Conservation (phyloP, 2,113 vertebrate genomes). For the Corvus cornix region DNA sequence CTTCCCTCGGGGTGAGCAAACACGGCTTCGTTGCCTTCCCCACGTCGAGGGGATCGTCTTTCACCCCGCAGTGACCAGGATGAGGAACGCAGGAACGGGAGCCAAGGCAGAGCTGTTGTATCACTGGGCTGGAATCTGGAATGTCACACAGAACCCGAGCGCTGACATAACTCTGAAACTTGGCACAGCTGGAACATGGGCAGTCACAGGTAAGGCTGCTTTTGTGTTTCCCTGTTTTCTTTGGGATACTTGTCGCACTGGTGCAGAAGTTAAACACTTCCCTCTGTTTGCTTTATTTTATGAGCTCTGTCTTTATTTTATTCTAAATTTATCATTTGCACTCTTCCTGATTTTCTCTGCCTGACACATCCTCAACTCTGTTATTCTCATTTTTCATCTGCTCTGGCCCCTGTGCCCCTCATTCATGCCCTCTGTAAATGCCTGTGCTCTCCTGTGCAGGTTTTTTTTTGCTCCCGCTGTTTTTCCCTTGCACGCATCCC, state of each 20-base stretch:
- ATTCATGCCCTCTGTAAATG: background rate
- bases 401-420: background rate
- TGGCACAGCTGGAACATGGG: conserved; percentile 50
- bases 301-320: background rate
- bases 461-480: background rate
- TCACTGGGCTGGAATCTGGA: conserved; percentile 18
- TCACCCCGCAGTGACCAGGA: background rate
- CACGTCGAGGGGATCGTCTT: conserved; percentile 41
- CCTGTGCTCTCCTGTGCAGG: background rate
- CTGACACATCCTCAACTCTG: background rate
- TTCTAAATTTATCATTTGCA: background rate
- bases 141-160: conserved; percentile 25
- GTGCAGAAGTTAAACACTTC: conserved; percentile 44
- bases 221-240: conserved; percentile 68
- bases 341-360: background rate
- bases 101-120: background rate
- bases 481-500: background rate
- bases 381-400: background rate
- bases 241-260: background rate
- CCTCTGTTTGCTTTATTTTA: conserved; percentile 36
- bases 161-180: conserved; percentile 61
- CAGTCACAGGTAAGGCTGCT: conserved; percentile 55
- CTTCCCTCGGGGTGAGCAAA: background rate
- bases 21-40: background rate
- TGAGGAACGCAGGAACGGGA: background rate